These are phyloP conservation scores for Silvanus unidentatus DNA, from an alignment of 2,888 invertebrate genomes.

Conservation along the genomic window DNA sequence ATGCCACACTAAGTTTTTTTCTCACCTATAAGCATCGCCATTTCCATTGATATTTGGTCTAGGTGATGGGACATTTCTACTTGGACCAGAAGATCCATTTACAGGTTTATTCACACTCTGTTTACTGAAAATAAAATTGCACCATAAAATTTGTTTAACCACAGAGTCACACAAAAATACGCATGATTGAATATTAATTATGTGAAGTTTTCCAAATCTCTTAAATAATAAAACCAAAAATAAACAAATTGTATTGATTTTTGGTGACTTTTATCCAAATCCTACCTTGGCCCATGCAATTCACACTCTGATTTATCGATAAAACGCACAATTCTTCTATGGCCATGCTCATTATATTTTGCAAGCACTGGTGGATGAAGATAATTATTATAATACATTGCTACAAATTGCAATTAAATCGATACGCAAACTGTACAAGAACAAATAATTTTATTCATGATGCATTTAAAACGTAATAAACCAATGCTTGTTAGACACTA, in stretches of 20 bases:
- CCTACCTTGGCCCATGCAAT: slow-evolving; percentile 32
- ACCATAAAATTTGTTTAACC: slow-evolving; percentile 1
- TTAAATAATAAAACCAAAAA: no score
- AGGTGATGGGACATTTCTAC: slow-evolving; percentile 32
- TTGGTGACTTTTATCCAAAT: no score
- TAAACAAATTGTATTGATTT: no score
- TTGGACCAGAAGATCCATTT: slow-evolving; percentile 34
- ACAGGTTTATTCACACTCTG: slow-evolving; percentile 32
- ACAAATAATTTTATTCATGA: no score
- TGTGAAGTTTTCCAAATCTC: background rate
- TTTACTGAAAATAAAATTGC: slow-evolving; percentile 34
- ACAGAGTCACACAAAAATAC: background rate
- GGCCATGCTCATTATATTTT: slow-evolving; percentile 35
- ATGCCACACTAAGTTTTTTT: slow-evolving; percentile 12
- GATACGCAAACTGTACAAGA: no score
- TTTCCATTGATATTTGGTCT: slow-evolving; percentile 34
- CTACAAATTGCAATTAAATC: background rate
- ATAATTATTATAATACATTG: slow-evolving; percentile 44
- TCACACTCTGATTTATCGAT: slow-evolving; percentile 39
- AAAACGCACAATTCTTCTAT: slow-evolving; percentile 37
- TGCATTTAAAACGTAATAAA: no score
- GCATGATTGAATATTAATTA: slow-evolving; percentile 2
- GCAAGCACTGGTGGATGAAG: slow-evolving; percentile 42
- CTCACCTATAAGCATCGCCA: slow-evolving; percentile 10
- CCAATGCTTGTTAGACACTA: no score